Evolutionary conservation across 2,113 vertebrate species (phyloP).

Genomic region (Zingel zingel): DNA sequence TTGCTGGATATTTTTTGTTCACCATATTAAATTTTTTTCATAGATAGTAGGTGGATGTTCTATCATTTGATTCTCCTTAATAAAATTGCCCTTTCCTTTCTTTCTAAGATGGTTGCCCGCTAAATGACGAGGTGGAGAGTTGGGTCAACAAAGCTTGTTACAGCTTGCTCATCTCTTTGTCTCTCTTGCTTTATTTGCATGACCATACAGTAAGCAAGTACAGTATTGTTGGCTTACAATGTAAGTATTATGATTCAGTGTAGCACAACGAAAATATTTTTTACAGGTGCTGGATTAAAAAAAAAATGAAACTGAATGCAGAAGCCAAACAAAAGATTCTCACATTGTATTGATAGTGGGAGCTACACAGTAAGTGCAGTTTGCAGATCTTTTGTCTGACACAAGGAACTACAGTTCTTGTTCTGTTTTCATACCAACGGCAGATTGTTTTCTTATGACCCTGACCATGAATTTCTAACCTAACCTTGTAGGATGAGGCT

Average conservation of each 20-base stretch:
- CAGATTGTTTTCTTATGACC: background rate
- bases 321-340: background rate
- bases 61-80: slow-evolving; percentile 3
- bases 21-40: slow-evolving; percentile 8
- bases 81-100: background rate
- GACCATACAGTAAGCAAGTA: background rate
- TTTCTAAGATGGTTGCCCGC: background rate
- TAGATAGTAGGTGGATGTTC: background rate
- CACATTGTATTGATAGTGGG: background rate
- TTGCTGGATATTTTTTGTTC: slow-evolving; percentile 37
- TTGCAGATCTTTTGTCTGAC: slow-evolving; percentile 1
- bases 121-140: background rate
- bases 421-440: background rate
- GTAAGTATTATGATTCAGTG: background rate
- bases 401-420: background rate
- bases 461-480: background rate
- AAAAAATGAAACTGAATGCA: background rate
- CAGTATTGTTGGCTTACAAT: background rate
- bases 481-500: background rate
- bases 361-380: background rate
- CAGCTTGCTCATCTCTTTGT: background rate
- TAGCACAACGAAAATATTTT: background rate
- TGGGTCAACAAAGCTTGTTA: background rate
- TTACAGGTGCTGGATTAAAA: background rate
- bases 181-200: background rate